phyloP scores from a whole-genome alignment of 2,888 invertebrate genomes.

The Heliconius hortense region DNA sequence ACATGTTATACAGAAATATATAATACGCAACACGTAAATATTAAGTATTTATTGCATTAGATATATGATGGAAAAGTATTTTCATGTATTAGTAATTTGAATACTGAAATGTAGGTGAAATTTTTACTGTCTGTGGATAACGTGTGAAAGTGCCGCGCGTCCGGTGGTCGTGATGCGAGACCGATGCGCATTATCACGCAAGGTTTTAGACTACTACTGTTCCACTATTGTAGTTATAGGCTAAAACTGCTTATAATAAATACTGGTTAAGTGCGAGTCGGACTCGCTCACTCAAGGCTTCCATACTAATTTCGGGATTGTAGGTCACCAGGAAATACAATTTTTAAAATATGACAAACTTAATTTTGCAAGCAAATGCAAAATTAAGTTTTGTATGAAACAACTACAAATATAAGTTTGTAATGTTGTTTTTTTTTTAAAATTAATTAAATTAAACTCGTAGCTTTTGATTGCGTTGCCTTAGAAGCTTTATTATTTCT shows the following conservation, averaged over 20 bases:
- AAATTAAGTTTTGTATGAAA: no score
- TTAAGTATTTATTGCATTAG: neutral
- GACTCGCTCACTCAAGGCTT: no score
- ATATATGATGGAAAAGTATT: slow-evolving; percentile 24
- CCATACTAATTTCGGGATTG: no score
- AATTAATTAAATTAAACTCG: no score
- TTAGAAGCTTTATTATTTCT: no score
- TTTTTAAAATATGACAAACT: no score
- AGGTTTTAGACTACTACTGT: slow-evolving; percentile 44
- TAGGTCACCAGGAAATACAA: no score
- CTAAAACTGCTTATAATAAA: neutral
- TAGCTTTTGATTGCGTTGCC: no score
- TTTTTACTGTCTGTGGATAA: slow-evolving; percentile 54
- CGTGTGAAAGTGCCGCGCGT: slow-evolving; percentile 70
- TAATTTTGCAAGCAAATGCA: no score
- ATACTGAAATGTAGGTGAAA: slow-evolving; percentile 63
- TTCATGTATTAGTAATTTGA: slow-evolving; percentile 39
- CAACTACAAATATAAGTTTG: no score
- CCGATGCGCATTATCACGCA: slow-evolving; percentile 60
- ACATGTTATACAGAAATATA: neutral
- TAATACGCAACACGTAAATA: neutral
- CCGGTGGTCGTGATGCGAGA: slow-evolving; percentile 59
- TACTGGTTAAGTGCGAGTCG: no score
- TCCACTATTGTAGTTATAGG: neutral
- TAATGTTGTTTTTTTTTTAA: no score